Conservation (phyloP, 2,888 invertebrate species). For the Steromphala cineraria region DNA sequence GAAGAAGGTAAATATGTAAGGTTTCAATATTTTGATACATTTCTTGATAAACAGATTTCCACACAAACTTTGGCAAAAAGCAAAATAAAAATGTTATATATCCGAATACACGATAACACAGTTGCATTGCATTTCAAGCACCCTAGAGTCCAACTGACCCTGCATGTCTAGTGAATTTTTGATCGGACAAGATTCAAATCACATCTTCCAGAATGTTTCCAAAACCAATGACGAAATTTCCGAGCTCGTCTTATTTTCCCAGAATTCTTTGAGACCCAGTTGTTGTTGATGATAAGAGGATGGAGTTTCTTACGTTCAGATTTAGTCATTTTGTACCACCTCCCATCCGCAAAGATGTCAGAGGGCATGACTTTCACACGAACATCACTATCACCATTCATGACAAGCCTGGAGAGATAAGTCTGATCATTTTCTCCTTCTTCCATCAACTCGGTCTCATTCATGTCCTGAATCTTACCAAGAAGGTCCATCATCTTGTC, state of each 20-base stretch:
- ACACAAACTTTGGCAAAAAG: too few relatives aligned
- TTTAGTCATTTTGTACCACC: slow-evolving; percentile 50
- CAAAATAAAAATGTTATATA: too few relatives aligned
- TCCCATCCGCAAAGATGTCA: slow-evolving; percentile 53
- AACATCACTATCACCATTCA: slow-evolving; percentile 40
- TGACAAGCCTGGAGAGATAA: slow-evolving; percentile 41
- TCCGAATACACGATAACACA: too few relatives aligned
- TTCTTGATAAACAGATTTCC: too few relatives aligned
- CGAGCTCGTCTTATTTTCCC: slow-evolving; percentile 53
- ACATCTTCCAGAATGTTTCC: slow-evolving; percentile 37
- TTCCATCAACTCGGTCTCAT: slow-evolving; percentile 37
- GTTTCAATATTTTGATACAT: too few relatives aligned
- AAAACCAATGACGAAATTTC: slow-evolving; percentile 62
- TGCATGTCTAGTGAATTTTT: too few relatives aligned
- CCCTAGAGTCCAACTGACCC: too few relatives aligned
- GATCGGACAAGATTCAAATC: slow-evolving; percentile 3
- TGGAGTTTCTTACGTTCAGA: slow-evolving; percentile 29
- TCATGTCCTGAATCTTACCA: slow-evolving; percentile 35
- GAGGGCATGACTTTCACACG: slow-evolving; percentile 42
- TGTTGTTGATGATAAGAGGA: slow-evolving; percentile 57
- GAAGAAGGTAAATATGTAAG: too few relatives aligned
- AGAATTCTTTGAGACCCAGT: slow-evolving; percentile 54
- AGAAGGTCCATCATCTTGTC: slow-evolving; percentile 41
- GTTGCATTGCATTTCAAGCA: too few relatives aligned
- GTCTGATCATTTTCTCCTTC: slow-evolving; percentile 57